Conservation (phyloP, 2,797 vertebrate genomes). For the Eospalax fontanierii region DNA sequence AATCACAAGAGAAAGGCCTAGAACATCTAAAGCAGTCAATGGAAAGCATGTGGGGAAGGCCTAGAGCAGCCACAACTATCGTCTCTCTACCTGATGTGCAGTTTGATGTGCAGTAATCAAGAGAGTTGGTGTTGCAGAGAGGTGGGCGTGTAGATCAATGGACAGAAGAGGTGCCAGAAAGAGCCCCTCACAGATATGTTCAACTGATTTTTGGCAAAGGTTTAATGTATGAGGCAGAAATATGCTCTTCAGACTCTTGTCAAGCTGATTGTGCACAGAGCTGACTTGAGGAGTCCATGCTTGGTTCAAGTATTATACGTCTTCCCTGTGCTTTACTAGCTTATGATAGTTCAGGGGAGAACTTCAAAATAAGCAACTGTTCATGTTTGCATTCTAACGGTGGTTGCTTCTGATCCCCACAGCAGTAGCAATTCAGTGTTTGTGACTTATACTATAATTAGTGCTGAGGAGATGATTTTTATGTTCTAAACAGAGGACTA, state of each 20-base stretch:
- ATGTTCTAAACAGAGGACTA: conserved; percentile 68
- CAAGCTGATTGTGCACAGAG: neutral
- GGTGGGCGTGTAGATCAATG: neutral
- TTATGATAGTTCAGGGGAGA: conserved; percentile 18
- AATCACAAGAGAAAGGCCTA: neutral
- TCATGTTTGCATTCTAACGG: conserved; percentile 14
- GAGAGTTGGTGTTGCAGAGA: neutral
- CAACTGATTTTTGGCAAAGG: neutral
- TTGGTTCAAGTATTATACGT: neutral
- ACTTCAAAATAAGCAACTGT: conserved; percentile 71
- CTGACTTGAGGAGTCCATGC: conserved; percentile 41
- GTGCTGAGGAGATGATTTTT: conserved; percentile 77
- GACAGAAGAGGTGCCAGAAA: neutral
- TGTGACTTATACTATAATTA: conserved; percentile 76
- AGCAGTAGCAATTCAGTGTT: conserved; percentile 21
- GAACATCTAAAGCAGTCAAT: neutral
- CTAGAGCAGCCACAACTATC: neutral
- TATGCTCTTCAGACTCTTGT: neutral
- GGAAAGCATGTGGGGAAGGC: neutral
- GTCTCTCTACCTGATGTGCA: neutral
- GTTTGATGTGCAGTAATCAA: neutral
- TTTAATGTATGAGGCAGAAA: conserved; percentile 2
- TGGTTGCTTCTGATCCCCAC: conserved; percentile 50
- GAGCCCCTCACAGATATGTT: neutral
- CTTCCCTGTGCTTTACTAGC: conserved; percentile 13